These are phyloP conservation scores for Formica aserva DNA, from an alignment of 2,888 invertebrate genomes.

Conservation along the genomic window DNA sequence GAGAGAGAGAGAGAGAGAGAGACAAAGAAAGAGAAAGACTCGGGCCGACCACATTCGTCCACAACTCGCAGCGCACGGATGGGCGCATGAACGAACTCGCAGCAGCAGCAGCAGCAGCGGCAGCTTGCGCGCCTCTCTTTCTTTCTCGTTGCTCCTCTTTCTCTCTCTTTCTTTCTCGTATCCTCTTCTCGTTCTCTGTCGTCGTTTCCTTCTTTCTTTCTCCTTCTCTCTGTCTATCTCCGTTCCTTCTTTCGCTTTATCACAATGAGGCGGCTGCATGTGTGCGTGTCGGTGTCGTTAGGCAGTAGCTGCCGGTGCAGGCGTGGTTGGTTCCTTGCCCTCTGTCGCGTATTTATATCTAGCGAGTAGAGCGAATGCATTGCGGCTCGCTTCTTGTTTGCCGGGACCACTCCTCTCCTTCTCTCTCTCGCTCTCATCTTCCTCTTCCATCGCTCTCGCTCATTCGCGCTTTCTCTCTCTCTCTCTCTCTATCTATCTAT, in stretches of 20 bases:
- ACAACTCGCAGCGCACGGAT: constrained; percentile 71
- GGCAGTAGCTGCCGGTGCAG: constrained; percentile 80
- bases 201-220: constrained; percentile 37
- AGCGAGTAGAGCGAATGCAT: constrained; percentile 79
- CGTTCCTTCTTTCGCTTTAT: constrained; percentile 74
- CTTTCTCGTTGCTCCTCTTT: constrained; percentile 41
- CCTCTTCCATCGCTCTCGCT: constrained; percentile 44
- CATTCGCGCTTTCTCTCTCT: constrained; percentile 35
- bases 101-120: constrained; percentile 46
- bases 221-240: constrained; percentile 41
- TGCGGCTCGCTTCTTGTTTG: constrained; percentile 78
- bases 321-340: constrained; percentile 83
- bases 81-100: constrained; percentile 76
- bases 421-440: constrained; percentile 35
- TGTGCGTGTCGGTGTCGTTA: constrained; percentile 77
- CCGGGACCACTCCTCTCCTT: constrained; percentile 68
- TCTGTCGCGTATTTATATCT: constrained; percentile 84
- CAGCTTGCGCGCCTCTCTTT: constrained; percentile 62
- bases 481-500: not conserved
- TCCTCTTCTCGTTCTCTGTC: constrained; percentile 35
- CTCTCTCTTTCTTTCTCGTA: constrained; percentile 26
- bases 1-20: constrained; percentile 33
- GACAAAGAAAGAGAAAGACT: constrained; percentile 54
- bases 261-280: constrained; percentile 76
- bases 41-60: constrained; percentile 76